phyloP scores from a whole-genome alignment of 1,140 invertebrate species.

The Drosophila rufa region DNA sequence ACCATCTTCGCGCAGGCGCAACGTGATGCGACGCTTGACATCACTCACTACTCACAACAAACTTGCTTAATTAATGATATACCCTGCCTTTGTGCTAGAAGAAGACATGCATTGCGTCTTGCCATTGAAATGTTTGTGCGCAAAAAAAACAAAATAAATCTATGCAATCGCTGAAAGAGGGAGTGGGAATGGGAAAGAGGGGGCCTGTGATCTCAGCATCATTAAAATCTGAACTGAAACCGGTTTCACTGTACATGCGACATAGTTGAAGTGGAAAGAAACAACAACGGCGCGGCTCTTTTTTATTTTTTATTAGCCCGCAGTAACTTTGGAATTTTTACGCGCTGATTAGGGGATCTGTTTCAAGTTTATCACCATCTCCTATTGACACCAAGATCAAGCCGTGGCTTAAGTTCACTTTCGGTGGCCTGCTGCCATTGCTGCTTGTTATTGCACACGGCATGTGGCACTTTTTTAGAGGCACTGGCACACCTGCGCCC shows the following conservation, averaged over 20 bases:
- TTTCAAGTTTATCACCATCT: constrained; percentile 11
- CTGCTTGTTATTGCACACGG: constrained; percentile 28
- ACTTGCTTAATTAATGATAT: constrained; percentile 58
- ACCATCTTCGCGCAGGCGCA: constrained; percentile 59
- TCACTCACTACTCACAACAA: constrained; percentile 35
- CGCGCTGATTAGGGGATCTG: constrained; percentile 30
- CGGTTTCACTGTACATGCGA: constrained; percentile 68
- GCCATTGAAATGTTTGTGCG: constrained; percentile 62
- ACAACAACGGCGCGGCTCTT: constrained; percentile 49
- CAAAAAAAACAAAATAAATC: constrained; percentile 49
- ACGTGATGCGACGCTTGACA: constrained; percentile 63
- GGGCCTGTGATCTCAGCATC: constrained; percentile 60
- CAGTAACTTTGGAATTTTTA: constrained; percentile 55
- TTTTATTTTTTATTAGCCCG: constrained; percentile 33
- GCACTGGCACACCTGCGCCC: constrained; percentile 37
- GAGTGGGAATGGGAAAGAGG: neutral
- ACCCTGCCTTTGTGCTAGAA: constrained; percentile 59
- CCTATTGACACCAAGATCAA: constrained; percentile 14
- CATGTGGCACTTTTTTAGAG: constrained; percentile 8
- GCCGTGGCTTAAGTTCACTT: constrained; percentile 46
- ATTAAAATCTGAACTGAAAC: constrained; percentile 61
- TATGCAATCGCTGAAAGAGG: constrained; percentile 21
- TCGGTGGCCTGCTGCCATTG: constrained; percentile 28
- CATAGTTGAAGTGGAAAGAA: constrained; percentile 52
- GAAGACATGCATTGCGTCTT: constrained; percentile 54